Evolutionary conservation across 2,113 vertebrate genomes (phyloP), one percentile per base, ranked within the genome.

Genomic region (Cyphomyrus discorhynchus): DNA sequence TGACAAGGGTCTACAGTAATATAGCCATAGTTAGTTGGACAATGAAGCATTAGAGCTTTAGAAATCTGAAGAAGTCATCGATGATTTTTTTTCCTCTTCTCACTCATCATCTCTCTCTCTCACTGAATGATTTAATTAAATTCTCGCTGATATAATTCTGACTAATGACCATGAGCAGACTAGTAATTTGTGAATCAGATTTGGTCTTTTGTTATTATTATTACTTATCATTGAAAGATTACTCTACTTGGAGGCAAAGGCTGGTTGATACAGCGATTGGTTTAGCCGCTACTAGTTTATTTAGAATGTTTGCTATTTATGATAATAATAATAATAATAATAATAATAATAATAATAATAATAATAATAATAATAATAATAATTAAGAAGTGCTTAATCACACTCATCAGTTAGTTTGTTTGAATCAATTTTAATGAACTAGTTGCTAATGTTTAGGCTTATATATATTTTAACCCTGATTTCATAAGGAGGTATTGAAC

Each of bases 141-240:
- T 80, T 42, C 74, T 80, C 27, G n/a, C 74, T 17, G 74, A 80
- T 80, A 80, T 80, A 80, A 80, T 80, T 80, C 74, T 80, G 74
- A 80, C 74, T 80, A 80, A 80, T 80, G 74, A 80, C 74, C 74
- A 80, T 80, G 74, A 80, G 74, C 31, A 39, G n/a, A 80, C 74
- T 80, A 42, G 31, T 80, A 17, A 80, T 80, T 80, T 80, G 74
- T 80, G 74, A 80, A 80, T 80, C 74, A 80, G 74, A 80, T 80
- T 80, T 80, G 74, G 74, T 80, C 74, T 39, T 80, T 80, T 80
- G 35, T 39, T 80, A 42, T 39, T 80, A 77, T 77, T 77, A 80
- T 80, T 42, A 19, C 31, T 42, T 42, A 80, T 42, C 35, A 80
- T 80, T 80, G 13, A 80, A 80, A 42, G 15, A 19, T 80, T 39